Evolutionary conservation across 1,140 invertebrate species (phyloP), one percentile per base, ranked within the genome.

Genomic region (Lordiphosa collinella): DNA sequence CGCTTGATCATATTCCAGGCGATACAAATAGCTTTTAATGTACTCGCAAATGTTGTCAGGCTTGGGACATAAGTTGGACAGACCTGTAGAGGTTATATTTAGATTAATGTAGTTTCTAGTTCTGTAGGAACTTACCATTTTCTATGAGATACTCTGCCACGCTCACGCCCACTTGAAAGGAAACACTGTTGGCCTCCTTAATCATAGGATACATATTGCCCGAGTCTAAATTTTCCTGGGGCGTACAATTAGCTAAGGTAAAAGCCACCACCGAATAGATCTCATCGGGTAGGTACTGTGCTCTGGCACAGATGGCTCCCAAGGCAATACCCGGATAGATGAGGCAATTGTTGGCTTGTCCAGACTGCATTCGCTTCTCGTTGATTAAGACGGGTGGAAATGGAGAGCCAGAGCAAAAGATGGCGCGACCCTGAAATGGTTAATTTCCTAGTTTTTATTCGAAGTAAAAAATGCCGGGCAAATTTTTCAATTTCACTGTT

Each of bases 341-440:
- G 88, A 98, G 98, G 0, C 97, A 94, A 90, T 99, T 99, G 90
- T 99, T 99, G 53, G 96, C 96, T 90, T 99, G 97, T 0, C 97
- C 97, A 1, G 97, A 96, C 68, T 93, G 87, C 68, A 92, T 93
- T 1, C 92, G 93, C 71, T 95, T 93, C 0, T 95, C 96, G 41
- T 96, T 93, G 22, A 92, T 90, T 10, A 91, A 93, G 11, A 97
- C 95, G 0, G 95, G 94, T 16, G 92, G 92, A 89, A 99, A 99
- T 6, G 97, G 97, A 11, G 96, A 98, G 3, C 97, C 97, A 56
- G 95, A 95, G 0, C 97, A 96, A 89, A 97, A 99, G 0, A 84
- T 12, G 3, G 68, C 78, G 0, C 68, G 64, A 36, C 78, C 78
- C 78, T 64, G 13, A 0, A 8, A 3, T 18, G 2, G n/a, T 18